Percentiles rank a stretch among this genome's conserved stretches.
Evolutionary conservation across 2,797 vertebrate species (phyloP).

Genomic region (Schizothorax lantsangensis): DNA sequence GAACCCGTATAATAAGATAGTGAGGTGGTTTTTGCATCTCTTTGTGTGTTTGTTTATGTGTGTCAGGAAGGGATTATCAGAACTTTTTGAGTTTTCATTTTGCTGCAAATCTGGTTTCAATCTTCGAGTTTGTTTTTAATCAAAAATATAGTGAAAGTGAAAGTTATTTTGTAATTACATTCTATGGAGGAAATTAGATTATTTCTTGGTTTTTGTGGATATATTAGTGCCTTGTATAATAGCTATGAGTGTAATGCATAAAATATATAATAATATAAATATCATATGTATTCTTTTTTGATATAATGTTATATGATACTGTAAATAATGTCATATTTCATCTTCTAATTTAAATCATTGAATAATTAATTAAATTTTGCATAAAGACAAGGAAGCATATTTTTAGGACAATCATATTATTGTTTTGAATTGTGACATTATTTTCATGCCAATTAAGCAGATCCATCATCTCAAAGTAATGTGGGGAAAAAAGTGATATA

Average conservation of each 20-base stretch:
- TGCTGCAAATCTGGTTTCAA: background rate
- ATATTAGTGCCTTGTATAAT: background rate
- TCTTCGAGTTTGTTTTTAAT: background rate
- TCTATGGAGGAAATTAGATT: background rate
- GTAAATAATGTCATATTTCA: background rate
- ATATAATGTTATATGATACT: background rate
- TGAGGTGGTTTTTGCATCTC: background rate
- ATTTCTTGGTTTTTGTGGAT: background rate
- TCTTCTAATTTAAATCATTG: background rate
- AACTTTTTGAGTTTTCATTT: slow-evolving; percentile 4
- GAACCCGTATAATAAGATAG: background rate
- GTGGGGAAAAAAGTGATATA: background rate
- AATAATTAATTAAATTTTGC: background rate
- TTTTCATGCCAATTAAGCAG: background rate
- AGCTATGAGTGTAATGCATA: background rate
- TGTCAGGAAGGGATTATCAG: background rate
- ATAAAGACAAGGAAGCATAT: background rate
- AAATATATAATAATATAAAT: background rate
- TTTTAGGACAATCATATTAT: background rate
- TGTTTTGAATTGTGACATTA: background rate
- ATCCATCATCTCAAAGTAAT: background rate
- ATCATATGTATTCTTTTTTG: background rate
- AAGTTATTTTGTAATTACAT: background rate
- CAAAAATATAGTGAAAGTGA: background rate
- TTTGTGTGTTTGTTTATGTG: background rate